Percentiles rank a stretch among this genome's conserved stretches.
Conservation (phyloP, 2,797 vertebrate species). For the Natrix natrix region DNA sequence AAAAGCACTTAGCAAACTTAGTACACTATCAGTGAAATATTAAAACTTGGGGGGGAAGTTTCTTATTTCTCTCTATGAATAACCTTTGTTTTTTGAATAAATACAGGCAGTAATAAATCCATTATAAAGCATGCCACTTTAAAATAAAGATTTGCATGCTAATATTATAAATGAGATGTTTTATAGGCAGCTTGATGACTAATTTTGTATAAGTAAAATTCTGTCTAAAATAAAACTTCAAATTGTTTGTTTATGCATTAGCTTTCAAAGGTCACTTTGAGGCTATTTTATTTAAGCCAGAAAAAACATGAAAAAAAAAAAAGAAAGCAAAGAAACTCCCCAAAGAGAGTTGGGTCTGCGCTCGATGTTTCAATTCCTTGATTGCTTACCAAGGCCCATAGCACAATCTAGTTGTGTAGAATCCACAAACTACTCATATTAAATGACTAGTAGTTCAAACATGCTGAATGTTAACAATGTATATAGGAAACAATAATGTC, state of each 20-base stretch:
- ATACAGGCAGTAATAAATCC: neutral
- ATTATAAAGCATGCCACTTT: neutral
- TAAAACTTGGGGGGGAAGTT: neutral
- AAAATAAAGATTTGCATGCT: neutral
- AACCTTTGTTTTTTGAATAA: fast-evolving
- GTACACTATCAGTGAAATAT: neutral
- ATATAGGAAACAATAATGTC: neutral
- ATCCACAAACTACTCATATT: neutral
- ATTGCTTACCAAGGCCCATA: neutral
- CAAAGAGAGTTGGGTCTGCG: neutral
- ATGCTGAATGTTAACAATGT: neutral
- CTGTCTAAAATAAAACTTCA: neutral
- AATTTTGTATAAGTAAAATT: neutral
- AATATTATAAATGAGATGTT: neutral
- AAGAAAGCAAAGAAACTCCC: neutral
- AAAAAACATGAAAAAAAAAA: neutral
- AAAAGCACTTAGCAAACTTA: neutral
- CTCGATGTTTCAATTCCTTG: neutral
- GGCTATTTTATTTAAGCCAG: neutral
- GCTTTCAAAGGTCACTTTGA: neutral
- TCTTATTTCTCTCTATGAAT: neutral
- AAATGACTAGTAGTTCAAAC: neutral
- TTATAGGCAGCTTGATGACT: neutral
- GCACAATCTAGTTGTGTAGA: neutral
- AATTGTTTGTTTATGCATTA: neutral